Conservation (phyloP, 2,797 vertebrate species). For the Limosa lapponica region DNA sequence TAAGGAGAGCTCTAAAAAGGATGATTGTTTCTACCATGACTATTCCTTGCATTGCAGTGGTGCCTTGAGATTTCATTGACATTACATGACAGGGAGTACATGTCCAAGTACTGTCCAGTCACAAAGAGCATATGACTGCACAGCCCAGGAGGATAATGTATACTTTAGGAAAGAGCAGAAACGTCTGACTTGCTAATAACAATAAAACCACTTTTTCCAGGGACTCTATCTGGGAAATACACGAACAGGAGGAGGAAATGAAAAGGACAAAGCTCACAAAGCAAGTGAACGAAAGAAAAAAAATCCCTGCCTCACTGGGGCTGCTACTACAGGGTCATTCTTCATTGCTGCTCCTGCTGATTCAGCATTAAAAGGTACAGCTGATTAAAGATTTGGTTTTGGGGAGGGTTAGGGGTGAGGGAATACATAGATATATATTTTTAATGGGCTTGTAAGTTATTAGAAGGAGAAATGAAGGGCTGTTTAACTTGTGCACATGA, state of each 20-base stretch:
- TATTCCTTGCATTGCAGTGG: not conserved
- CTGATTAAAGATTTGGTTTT: constrained; percentile 70
- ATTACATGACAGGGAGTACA: not conserved
- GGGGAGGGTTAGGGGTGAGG: constrained; percentile 35
- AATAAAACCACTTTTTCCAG: constrained; percentile 42
- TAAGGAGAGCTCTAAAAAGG: not conserved
- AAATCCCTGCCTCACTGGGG: not conserved
- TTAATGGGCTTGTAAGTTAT: constrained; percentile 53
- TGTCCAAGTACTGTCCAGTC: not conserved
- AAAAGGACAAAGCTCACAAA: constrained; percentile 6
- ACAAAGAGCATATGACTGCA: not conserved
- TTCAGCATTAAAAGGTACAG: constrained; percentile 63
- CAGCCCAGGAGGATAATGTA: not conserved
- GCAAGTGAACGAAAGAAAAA: not conserved
- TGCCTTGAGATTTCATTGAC: not conserved
- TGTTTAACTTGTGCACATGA: not conserved
- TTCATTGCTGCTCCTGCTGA: constrained; percentile 67
- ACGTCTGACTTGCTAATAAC: constrained; percentile 20
- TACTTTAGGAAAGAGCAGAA: constrained; percentile 19
- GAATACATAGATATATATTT: constrained; percentile 40
- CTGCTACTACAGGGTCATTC: constrained; percentile 51
- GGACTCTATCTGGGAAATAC: constrained; percentile 10
- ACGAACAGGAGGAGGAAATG: not conserved
- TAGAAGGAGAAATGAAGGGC: constrained; percentile 41
- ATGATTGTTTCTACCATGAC: not conserved